Evolutionary conservation across 2,888 invertebrate genomes (phyloP).

Genomic region (Latheticus oryzae): DNA sequence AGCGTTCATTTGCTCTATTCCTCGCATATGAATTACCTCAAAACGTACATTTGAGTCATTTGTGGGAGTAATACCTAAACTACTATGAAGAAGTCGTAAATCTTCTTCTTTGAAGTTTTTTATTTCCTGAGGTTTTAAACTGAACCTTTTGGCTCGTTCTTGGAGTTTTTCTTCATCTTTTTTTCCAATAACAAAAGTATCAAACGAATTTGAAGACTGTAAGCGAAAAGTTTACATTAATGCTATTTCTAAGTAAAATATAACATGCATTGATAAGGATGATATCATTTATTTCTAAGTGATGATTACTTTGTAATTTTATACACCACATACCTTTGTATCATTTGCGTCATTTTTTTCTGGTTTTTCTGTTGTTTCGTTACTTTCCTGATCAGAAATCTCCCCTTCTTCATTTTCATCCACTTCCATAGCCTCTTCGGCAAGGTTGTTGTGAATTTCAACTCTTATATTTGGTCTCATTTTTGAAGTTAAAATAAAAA

Average conservation of each 20-base stretch:
- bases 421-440: conserved; percentile 67
- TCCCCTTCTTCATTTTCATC: conserved; percentile 65
- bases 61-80: conserved; percentile 70
- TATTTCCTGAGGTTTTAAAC: conserved; percentile 65
- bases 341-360: too few relatives aligned
- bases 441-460: conserved; percentile 65
- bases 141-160: conserved; percentile 71
- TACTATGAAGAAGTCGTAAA: conserved; percentile 61
- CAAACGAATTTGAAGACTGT: too few relatives aligned
- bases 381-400: conserved; percentile 50
- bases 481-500: conserved; percentile 26
- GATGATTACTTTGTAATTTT: too few relatives aligned
- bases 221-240: too few relatives aligned
- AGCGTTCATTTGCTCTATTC: conserved; percentile 80
- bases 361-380: background rate
- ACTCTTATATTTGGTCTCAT: conserved; percentile 64
- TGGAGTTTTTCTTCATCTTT: conserved; percentile 68
- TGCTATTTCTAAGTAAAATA: too few relatives aligned
- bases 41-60: conserved; percentile 75
- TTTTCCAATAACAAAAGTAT: conserved; percentile 66
- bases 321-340: too few relatives aligned
- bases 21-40: conserved; percentile 81
- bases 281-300: too few relatives aligned
- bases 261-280: too few relatives aligned
- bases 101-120: conserved; percentile 65